Evolutionary conservation across 2,797 vertebrate genomes (phyloP).

Genomic region (Gambelia wislizenii): DNA sequence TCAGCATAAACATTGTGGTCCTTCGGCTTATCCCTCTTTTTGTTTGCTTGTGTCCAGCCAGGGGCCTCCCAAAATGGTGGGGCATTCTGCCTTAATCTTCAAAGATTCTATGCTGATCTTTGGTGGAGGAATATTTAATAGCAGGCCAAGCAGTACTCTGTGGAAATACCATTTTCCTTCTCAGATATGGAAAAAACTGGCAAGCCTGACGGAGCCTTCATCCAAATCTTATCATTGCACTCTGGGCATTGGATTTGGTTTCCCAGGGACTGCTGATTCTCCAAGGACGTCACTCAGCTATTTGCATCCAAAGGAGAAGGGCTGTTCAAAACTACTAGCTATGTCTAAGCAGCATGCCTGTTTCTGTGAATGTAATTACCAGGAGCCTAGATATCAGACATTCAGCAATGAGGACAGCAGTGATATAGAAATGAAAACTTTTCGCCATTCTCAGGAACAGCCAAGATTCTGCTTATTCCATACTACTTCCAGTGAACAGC

Average conservation of each 20-base stretch:
- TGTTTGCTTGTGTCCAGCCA: slow-evolving; percentile 76
- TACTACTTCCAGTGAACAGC: slow-evolving; percentile 43
- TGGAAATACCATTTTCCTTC: slow-evolving; percentile 85
- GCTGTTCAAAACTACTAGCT: slow-evolving; percentile 71
- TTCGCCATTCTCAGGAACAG: slow-evolving; percentile 57
- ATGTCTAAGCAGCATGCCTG: slow-evolving; percentile 17
- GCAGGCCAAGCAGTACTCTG: slow-evolving; percentile 72
- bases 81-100: slow-evolving; percentile 84
- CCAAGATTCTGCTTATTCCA: slow-evolving; percentile 11
- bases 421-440: slow-evolving; percentile 85
- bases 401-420: slow-evolving; percentile 40
- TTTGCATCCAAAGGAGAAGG: slow-evolving; percentile 48
- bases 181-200: slow-evolving; percentile 81
- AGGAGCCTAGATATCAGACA: accelerated
- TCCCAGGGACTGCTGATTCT: slow-evolving; percentile 59
- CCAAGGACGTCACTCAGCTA: background rate
- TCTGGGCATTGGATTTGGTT: slow-evolving; percentile 79
- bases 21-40: slow-evolving; percentile 36
- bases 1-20: background rate
- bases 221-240: slow-evolving; percentile 86
- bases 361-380: slow-evolving; percentile 43
- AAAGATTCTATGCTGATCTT: slow-evolving; percentile 87
- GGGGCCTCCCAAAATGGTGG: slow-evolving; percentile 85
- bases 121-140: slow-evolving; percentile 82
- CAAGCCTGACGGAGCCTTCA: slow-evolving; percentile 67